phyloP scores from a whole-genome alignment of 2,113 vertebrate genomes.

The Spermophilus dauricus region DNA sequence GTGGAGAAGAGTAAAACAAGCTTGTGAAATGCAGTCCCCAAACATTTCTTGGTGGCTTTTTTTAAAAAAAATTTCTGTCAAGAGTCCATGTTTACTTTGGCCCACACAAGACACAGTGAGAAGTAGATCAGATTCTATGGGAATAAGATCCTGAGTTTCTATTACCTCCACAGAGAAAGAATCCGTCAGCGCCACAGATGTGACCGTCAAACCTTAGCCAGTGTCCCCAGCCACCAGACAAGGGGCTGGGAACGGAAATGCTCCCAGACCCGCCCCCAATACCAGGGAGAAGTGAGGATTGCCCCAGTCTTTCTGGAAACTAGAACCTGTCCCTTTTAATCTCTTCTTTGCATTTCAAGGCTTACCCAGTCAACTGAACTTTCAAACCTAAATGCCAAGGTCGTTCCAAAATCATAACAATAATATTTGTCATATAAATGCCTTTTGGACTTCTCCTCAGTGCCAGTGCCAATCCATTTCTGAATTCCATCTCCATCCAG shows the following conservation, averaged over 20 bases:
- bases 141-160: neutral
- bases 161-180: neutral
- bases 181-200: neutral
- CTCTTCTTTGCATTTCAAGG: slow-evolving; percentile 11
- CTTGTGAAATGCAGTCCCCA: neutral
- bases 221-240: neutral
- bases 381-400: slow-evolving; percentile 41
- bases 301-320: neutral
- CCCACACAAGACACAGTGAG: neutral
- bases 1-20: neutral
- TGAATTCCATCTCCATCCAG: slow-evolving; percentile 25
- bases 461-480: neutral
- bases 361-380: neutral
- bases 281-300: neutral
- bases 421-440: slow-evolving; percentile 12
- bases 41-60: neutral
- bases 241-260: neutral
- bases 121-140: neutral
- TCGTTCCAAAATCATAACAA: slow-evolving; percentile 45
- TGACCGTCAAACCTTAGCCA: neutral
- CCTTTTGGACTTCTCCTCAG: slow-evolving; percentile 37
- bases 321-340: neutral
- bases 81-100: neutral
- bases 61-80: neutral
- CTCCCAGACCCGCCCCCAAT: neutral